These are phyloP conservation scores for Elgaria multicarinata DNA, from an alignment of 2,113 vertebrate species.

Conservation along the genomic window DNA sequence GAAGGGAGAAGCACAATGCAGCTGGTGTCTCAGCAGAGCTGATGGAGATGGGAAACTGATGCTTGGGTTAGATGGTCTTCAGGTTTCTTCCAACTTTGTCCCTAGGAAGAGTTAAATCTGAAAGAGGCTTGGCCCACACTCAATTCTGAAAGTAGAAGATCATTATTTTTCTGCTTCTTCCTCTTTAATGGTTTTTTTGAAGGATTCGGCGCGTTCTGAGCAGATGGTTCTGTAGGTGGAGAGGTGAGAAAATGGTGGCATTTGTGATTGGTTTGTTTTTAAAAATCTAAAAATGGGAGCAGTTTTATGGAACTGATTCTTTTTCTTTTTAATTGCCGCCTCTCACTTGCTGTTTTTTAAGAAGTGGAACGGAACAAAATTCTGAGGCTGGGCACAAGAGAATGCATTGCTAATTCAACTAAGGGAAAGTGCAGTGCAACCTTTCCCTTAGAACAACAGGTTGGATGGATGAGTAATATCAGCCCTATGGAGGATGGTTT, in stretches of 20 bases:
- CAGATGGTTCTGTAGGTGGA: slow-evolving; percentile 68
- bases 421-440: slow-evolving; percentile 43
- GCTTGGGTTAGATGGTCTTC: too few species aligned
- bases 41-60: background rate
- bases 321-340: background rate
- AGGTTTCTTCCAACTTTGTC: background rate
- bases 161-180: slow-evolving; percentile 18
- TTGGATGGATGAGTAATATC: slow-evolving; percentile 1
- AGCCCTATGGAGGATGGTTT: background rate
- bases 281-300: slow-evolving; percentile 40
- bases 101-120: background rate
- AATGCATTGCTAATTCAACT: slow-evolving; percentile 33
- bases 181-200: background rate
- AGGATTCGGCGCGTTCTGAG: background rate
- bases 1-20: background rate
- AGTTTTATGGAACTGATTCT: background rate
- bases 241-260: slow-evolving; percentile 32
- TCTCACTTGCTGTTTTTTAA: fast-evolving
- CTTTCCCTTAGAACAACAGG: slow-evolving; percentile 43
- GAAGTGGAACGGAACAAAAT: fast-evolving
- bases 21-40: background rate
- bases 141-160: slow-evolving; percentile 24
- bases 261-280: slow-evolving; percentile 5
- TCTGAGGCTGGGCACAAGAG: slow-evolving; percentile 29
- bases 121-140: background rate